Base-by-base conservation (phyloP, 2,113 vertebrate species). In the Petromus typicus region DNA sequence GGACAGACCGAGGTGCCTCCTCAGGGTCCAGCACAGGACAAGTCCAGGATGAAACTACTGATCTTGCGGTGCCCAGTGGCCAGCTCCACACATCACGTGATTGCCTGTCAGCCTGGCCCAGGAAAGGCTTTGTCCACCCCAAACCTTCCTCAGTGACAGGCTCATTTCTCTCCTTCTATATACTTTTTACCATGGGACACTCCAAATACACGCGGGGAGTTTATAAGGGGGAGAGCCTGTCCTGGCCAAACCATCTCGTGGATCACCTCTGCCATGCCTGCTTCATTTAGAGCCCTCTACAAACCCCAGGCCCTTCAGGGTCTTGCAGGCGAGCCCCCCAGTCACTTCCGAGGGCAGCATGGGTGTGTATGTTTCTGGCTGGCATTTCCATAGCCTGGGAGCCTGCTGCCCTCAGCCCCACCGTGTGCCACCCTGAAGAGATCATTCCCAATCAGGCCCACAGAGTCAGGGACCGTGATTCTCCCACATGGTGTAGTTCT, bases 291-390 rank as follows among this genome's bases (percentile, higher is more conserved):
- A 34, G 5, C 34, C 9, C 8, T 16, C 80, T 32, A 3, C 43
- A 17, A 14, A 30, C 6, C 18, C 54, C 18, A 37, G 10, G 10
- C 37, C 40, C 10, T 0, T 2, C 18, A 8, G 67, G 23, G 25
- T 8, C 64, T 82, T 73, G 22, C 37, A n/a, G 25, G 17, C 23
- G 59, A 34, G 4, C 27, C 22, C 1, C 73, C 32, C 59, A 7
- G 48, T 12, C 13, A 4, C 54, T 34, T 34, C 25, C 3, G 11
- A 8, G 23, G 51, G 27, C 20, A 4, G 9, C 37, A 0, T 30
- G 23, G 10, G 30, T 40, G 18, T 13, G n/a, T 23, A 1, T 17
- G 18, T n/a, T 13, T 34, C 66, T 43, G 22, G 82, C 61, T 67
- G 66, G 17, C 17, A 16, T 34, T 32, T n/a, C 23, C 7, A 5